Evolutionary conservation across 2,797 vertebrate species (phyloP).

Genomic region (Melanotaenia parkinsoni): DNA sequence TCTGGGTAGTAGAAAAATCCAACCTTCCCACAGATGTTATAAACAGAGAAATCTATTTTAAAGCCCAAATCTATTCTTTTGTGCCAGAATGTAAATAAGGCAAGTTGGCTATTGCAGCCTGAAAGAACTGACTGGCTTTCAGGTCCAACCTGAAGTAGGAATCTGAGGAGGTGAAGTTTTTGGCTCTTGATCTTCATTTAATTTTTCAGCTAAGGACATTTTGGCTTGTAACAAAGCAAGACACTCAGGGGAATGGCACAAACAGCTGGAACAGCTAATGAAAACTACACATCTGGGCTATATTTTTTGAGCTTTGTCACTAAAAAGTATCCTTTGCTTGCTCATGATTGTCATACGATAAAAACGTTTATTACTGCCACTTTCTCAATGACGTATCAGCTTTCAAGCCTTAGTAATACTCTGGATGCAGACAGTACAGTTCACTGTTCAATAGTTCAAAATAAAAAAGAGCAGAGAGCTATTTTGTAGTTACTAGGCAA

Average conservation of each 20-base stretch:
- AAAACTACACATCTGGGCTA: background rate
- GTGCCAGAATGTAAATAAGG: background rate
- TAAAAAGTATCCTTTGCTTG: background rate
- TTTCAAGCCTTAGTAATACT: background rate
- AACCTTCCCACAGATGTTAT: background rate
- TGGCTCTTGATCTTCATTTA: background rate
- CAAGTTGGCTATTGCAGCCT: background rate
- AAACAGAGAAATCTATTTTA: background rate
- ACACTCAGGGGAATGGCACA: background rate
- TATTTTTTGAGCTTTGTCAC: background rate
- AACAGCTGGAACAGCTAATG: accelerated
- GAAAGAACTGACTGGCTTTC: background rate
- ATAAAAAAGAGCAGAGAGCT: background rate
- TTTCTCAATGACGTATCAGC: background rate
- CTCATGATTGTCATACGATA: background rate
- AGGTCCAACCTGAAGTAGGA: background rate
- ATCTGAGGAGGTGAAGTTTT: background rate
- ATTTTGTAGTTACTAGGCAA: constrained; percentile 9
- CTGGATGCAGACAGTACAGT: background rate
- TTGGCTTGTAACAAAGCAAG: background rate
- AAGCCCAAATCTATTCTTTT: background rate
- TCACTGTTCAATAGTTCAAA: background rate
- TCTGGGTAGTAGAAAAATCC: background rate
- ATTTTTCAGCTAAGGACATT: background rate
- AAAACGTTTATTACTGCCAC: background rate